Conservation (phyloP, 2,888 invertebrate genomes). For the Augiades crinisus region DNA sequence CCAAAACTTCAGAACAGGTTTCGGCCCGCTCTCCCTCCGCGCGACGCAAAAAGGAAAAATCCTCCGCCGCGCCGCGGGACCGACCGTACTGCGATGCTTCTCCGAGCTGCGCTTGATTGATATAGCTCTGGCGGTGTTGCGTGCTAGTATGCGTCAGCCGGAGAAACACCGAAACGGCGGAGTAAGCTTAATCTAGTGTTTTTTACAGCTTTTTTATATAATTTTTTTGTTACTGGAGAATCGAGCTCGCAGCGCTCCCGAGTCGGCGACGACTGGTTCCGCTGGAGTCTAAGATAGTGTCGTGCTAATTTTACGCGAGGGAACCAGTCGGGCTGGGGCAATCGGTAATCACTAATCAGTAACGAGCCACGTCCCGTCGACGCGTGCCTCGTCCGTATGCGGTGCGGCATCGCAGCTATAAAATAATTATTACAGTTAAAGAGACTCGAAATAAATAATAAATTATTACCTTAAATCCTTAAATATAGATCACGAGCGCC, state of each 20-base stretch:
- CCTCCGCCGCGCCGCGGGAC: constrained; percentile 46
- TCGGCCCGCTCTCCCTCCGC: constrained; percentile 61
- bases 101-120: constrained; percentile 54
- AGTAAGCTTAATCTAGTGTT: too few species aligned
- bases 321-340: constrained; percentile 48
- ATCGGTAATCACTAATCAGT: constrained; percentile 34
- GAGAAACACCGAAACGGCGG: constrained; percentile 15
- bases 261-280: constrained; percentile 52
- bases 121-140: constrained; percentile 50
- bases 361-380: constrained; percentile 70
- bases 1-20: constrained; percentile 75
- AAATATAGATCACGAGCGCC: constrained; percentile 82
- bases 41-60: constrained; percentile 69
- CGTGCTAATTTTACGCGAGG: constrained; percentile 33
- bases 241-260: constrained; percentile 52
- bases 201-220: too few species aligned
- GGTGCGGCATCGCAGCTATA: constrained; percentile 75
- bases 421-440: constrained; percentile 76
- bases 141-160: constrained; percentile 40
- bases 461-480: constrained; percentile 81
- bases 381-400: constrained; percentile 74
- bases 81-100: constrained; percentile 49
- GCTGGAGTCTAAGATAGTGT: constrained; percentile 35
- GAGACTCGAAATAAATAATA: constrained; percentile 82
- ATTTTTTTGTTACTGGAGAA: constrained; percentile 23